A percentile compares a stretch with the other conserved stretches of the same genome.
Conservation (phyloP, 2,888 invertebrate species). For the Drosophila melanosoma region DNA sequence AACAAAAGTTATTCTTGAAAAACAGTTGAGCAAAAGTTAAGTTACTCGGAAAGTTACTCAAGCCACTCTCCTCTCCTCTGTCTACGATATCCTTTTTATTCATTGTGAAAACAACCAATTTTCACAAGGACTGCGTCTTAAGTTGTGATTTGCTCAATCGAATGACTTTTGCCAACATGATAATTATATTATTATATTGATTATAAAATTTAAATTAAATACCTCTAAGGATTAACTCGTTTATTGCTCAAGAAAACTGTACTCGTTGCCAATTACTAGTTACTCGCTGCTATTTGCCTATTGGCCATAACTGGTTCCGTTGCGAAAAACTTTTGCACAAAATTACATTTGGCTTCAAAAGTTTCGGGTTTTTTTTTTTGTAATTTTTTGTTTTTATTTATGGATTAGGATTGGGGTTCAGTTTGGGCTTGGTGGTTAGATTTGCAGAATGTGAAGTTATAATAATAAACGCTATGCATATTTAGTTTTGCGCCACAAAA, state of each 20-base stretch:
- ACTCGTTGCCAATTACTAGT: conserved; percentile 7
- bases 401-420: neutral
- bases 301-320: conserved; percentile 2
- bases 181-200: neutral
- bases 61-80: neutral
- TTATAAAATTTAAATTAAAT: neutral
- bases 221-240: neutral
- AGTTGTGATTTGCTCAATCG: neutral
- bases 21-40: conserved; percentile 1
- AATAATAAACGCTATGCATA: conserved; percentile 75
- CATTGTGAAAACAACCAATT: neutral
- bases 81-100: neutral
- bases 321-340: conserved; percentile 32
- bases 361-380: conserved; percentile 14
- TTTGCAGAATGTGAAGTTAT: conserved; percentile 55
- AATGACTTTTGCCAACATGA: neutral
- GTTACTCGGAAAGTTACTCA: conserved; percentile 14
- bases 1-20: conserved; percentile 42
- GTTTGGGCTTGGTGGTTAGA: conserved; percentile 4
- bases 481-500: conserved; percentile 69
- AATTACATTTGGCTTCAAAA: conserved; percentile 39
- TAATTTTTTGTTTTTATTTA: neutral
- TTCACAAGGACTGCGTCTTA: neutral
- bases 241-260: neutral
- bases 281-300: neutral